These are phyloP conservation scores for Noctua pronuba DNA, from an alignment of 2,888 invertebrate genomes.

Conservation along the genomic window DNA sequence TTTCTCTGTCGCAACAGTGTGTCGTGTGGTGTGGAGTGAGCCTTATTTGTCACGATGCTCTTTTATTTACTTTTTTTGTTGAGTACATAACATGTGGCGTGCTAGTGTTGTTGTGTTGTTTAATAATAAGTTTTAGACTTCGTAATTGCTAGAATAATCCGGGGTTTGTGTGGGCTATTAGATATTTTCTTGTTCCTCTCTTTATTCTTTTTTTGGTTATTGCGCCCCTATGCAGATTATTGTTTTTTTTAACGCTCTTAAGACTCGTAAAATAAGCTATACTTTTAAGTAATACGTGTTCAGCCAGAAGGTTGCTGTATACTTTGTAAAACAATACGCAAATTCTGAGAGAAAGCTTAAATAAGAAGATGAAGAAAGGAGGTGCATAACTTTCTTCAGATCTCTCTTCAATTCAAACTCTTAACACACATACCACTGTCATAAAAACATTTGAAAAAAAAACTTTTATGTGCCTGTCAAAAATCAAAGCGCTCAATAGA, in stretches of 20 bases:
- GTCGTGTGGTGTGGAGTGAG: constrained; percentile 68
- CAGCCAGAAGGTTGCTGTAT: neutral
- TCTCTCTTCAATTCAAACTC: constrained; percentile 18
- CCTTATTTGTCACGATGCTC: constrained; percentile 64
- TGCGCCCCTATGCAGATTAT: neutral
- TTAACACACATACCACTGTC: neutral
- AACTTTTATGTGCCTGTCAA: constrained; percentile 44
- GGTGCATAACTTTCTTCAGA: neutral
- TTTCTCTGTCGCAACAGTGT: constrained; percentile 81
- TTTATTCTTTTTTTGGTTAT: neutral
- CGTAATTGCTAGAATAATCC: constrained; percentile 30
- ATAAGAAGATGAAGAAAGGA: neutral
- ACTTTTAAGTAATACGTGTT: neutral
- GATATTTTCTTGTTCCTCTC: neutral
- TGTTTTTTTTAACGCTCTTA: neutral
- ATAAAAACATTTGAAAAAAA: neutral
- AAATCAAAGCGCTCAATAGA: constrained; percentile 44
- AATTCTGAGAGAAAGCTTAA: constrained; percentile 4
- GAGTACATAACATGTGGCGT: constrained; percentile 45
- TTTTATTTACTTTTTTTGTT: constrained; percentile 52
- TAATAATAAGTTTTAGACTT: constrained; percentile 38
- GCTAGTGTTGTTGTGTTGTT: constrained; percentile 40
- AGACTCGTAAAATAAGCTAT: constrained; percentile 1
- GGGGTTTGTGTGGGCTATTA: constrained; percentile 1
- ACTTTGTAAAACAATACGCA: constrained; percentile 16